Percentiles rank a stretch among this genome's conserved stretches.
phyloP scores from a whole-genome alignment of 2,888 invertebrate species.

The Strigamia maritima region DNA sequence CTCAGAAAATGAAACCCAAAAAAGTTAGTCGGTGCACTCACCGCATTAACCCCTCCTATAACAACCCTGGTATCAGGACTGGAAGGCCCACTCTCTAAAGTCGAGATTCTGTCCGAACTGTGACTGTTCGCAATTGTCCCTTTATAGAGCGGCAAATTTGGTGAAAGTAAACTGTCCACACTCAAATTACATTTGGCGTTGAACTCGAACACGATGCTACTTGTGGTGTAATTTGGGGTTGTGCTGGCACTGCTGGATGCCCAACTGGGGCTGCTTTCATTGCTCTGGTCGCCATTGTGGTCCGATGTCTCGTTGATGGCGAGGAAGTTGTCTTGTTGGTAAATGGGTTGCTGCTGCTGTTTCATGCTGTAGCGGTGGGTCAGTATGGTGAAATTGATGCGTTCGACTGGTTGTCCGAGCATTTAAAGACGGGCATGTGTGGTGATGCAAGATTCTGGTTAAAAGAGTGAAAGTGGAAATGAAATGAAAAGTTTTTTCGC shows the following conservation, averaged over 20 bases:
- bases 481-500: too few relatives aligned
- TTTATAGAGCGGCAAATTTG: slow-evolving; percentile 18
- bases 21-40: not conserved
- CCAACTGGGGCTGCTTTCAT: slow-evolving; percentile 45
- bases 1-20: slow-evolving; percentile 37
- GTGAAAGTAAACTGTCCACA: slow-evolving; percentile 40
- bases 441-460: not conserved
- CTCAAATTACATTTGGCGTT: slow-evolving; percentile 40
- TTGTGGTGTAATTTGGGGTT: slow-evolving; percentile 44
- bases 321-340: not conserved
- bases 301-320: not conserved
- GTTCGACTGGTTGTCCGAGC: not conserved
- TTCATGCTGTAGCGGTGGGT: not conserved
- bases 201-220: slow-evolving; percentile 41
- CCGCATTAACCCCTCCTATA: not conserved
- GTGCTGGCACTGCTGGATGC: slow-evolving; percentile 44
- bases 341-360: not conserved
- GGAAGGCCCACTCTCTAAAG: slow-evolving; percentile 35
- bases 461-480: not conserved
- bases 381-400: not conserved
- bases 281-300: slow-evolving; percentile 36
- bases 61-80: slow-evolving; percentile 33
- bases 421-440: not conserved
- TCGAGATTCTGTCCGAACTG: slow-evolving; percentile 37
- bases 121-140: slow-evolving; percentile 33